Percentiles rank a stretch among this genome's conserved stretches.
Conservation (phyloP, 2,888 invertebrate species). For the Carterocephalus palaemon region DNA sequence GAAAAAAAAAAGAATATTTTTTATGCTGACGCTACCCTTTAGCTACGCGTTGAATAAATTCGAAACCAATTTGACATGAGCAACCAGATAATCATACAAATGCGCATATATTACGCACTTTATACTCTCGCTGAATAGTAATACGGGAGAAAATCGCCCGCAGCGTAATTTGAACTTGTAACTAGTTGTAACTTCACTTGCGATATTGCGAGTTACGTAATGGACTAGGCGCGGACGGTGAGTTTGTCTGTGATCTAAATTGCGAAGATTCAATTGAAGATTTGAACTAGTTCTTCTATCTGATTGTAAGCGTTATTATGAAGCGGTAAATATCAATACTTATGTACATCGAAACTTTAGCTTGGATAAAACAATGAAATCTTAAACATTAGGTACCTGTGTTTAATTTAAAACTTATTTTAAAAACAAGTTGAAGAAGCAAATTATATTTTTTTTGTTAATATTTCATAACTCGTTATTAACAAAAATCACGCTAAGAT, state of each 20-base stretch:
- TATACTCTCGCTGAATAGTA: slow-evolving; percentile 10
- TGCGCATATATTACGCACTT: slow-evolving; percentile 11
- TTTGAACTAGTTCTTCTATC: background rate
- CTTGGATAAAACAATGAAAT: too few species aligned
- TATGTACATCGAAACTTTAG: too few species aligned
- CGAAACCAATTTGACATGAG: slow-evolving; percentile 31
- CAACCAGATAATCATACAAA: slow-evolving; percentile 27
- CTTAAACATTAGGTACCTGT: too few species aligned
- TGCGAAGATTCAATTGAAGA: background rate
- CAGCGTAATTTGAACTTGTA: slow-evolving; percentile 19
- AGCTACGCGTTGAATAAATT: slow-evolving; percentile 28
- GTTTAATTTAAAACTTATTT: too few species aligned
- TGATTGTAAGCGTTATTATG: background rate
- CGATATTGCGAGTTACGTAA: slow-evolving; percentile 11
- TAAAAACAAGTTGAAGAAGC: too few species aligned
- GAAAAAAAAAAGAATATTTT: slow-evolving; percentile 5
- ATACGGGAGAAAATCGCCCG: slow-evolving; percentile 12
- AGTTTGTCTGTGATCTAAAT: slow-evolving; percentile 7
- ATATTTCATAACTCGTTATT: too few species aligned
- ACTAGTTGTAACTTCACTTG: slow-evolving; percentile 22
- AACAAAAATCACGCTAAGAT: too few species aligned
- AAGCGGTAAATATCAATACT: background rate
- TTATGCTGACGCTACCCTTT: slow-evolving; percentile 23
- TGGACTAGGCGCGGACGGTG: slow-evolving; percentile 6
- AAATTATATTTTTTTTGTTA: too few species aligned